Percentiles rank a stretch among this genome's conserved stretches.
These are phyloP conservation scores for Zygothrica quintamaculata DNA, from an alignment of 2,888 invertebrate species.

Conservation along the genomic window DNA sequence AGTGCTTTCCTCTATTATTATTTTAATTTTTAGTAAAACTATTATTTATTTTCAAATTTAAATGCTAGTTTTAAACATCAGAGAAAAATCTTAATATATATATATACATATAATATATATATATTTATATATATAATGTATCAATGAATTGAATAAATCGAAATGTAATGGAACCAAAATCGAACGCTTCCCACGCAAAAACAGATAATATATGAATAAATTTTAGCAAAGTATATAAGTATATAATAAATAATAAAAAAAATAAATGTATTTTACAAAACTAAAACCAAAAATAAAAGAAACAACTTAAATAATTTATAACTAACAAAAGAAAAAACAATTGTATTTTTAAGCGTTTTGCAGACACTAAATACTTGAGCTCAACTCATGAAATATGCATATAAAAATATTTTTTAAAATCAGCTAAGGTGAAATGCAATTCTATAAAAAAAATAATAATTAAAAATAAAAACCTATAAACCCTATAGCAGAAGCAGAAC, in stretches of 20 bases:
- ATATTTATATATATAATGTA: conserved; percentile 40
- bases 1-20: conserved; percentile 56
- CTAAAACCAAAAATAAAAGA: no score
- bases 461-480: conserved; percentile 15
- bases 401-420: conserved; percentile 42
- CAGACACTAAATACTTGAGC: conserved; percentile 26
- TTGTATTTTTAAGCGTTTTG: conserved; percentile 41
- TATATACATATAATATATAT: conserved; percentile 4
- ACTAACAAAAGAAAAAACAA: conserved; percentile 14
- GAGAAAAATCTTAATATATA: conserved; percentile 10
- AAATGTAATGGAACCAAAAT: conserved; percentile 83
- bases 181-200: conserved; percentile 84
- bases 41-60: conserved; percentile 11
- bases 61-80: conserved; percentile 13
- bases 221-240: conserved; percentile 27
- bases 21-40: conserved; percentile 27
- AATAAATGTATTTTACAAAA: conserved; percentile 43
- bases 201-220: conserved; percentile 79
- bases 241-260: conserved; percentile 31
- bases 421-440: conserved; percentile 47
- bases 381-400: conserved; percentile 16
- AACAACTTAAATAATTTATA: conserved; percentile 23
- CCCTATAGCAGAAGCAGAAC: no score
- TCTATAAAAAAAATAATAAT: conserved; percentile 25
- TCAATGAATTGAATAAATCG: conserved; percentile 60